Evolutionary conservation across 2,113 vertebrate species (phyloP), one percentile per base, ranked within the genome.

Genomic region (Polypterus bichir): DNA sequence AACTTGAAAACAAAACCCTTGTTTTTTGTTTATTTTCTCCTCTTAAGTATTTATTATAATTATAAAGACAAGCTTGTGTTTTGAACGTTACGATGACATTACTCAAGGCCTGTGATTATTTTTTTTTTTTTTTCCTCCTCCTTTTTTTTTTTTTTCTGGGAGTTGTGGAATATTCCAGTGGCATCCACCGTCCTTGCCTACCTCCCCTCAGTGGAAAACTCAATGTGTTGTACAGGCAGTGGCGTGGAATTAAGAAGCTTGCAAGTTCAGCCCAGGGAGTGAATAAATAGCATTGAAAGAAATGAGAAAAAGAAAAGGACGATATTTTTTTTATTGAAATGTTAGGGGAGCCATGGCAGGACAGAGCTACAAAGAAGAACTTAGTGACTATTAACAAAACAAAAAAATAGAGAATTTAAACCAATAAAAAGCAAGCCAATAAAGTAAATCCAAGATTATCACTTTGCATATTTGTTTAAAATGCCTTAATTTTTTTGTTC

Each of bases 401-500:
- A 53, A 48, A 47, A 62, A 57, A 10, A 53, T 47, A 49, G 48
- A 52, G 9, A 65, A 63, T 55, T 48, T 62, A 55, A 61, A 63
- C 59, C 67, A 57, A 59, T 53, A 59, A 61, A 61, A 61, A 58
- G 52, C 61, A 47, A 48, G 62, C 54, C 54, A 59, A 63, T 48
- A 3, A 49, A 56, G 64, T 59, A 61, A 52, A 53, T 45, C 59
- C 48, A 59, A 65, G 61, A 62, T 63, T 61, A 66, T 65, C 69
- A 65, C 57, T 60, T 64, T 67, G 67, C 62, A 60, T 68, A 55
- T 62, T 59, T 62, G 57, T 58, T 59, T 57, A 61, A 68, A 64
- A 66, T 77, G 75, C 75, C 73, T 77, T 77, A 75, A 74, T 69
- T 70, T 73, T 61, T 54, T 68, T 58, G 59, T 60, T 65, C 61